Evolutionary conservation across 2,797 vertebrate species (phyloP).

Genomic region (Sus cebifrons): DNA sequence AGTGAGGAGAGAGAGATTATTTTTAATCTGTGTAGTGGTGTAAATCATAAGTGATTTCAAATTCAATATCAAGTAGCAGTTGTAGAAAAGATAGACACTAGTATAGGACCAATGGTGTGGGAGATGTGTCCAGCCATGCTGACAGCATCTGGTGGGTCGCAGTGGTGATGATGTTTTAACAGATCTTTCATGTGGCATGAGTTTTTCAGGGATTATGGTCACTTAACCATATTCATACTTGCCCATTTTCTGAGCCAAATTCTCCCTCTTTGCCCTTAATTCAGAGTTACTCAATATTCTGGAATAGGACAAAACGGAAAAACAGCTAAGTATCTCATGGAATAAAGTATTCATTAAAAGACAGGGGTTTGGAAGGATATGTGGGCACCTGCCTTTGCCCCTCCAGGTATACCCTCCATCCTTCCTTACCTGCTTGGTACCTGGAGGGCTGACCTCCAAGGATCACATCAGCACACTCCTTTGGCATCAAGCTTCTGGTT

Average conservation of each 20-base stretch:
- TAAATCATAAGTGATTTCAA: not conserved
- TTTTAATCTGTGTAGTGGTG: not conserved
- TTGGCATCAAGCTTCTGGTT: not conserved
- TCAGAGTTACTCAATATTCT: not conserved
- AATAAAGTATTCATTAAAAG: not conserved
- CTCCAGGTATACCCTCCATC: fast-evolving
- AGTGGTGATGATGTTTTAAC: not conserved
- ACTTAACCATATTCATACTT: not conserved
- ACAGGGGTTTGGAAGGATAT: not conserved
- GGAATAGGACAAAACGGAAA: not conserved
- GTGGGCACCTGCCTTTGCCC: not conserved
- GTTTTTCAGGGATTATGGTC: not conserved
- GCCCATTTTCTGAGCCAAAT: not conserved
- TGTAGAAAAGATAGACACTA: not conserved
- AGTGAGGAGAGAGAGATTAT: too few relatives aligned
- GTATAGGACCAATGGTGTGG: not conserved
- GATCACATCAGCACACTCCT: fast-evolving
- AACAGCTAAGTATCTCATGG: fast-evolving
- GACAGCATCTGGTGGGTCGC: fast-evolving
- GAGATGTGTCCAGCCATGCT: not conserved
- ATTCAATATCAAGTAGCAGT: not conserved
- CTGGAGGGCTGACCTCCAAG: not conserved
- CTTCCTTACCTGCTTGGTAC: not conserved
- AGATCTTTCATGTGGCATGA: not conserved
- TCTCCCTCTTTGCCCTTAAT: not conserved